phyloP scores from a whole-genome alignment of 23 tunicate species.

The Diplosoma virens region DNA sequence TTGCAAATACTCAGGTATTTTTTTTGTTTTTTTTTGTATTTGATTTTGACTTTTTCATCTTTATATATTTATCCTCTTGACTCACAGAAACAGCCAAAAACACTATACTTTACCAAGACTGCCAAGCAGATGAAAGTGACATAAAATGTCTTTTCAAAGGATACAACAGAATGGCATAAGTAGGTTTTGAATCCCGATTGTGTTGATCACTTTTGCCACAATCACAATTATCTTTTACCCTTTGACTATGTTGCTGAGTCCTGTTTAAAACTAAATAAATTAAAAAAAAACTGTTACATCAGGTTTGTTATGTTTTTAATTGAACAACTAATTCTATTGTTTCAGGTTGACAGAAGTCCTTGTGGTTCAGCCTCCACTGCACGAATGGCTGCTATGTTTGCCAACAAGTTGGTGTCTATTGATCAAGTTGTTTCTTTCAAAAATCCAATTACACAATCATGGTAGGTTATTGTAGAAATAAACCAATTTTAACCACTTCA shows the following conservation, averaged over 20 bases:
- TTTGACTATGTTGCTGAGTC: neutral
- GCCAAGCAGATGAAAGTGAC: too few species aligned
- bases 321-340: neutral
- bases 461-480: constrained; percentile 6
- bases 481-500: too few species aligned
- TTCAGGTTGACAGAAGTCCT: constrained; percentile 41
- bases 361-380: constrained; percentile 64
- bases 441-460: constrained; percentile 36
- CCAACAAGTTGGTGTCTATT: neutral
- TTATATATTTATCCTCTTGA: too few species aligned
- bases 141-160: neutral
- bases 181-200: too few species aligned
- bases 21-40: neutral
- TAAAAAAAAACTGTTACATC: neutral
- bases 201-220: too few species aligned
- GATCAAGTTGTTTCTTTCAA: neutral
- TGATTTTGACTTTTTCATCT: too few species aligned
- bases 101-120: too few species aligned
- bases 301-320: neutral
- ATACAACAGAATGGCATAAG: neutral
- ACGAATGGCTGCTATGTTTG: constrained; percentile 20
- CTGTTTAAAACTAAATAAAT: too few species aligned
- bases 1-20: constrained; percentile 30
- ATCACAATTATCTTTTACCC: too few species aligned
- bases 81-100: too few species aligned